phyloP scores from a whole-genome alignment of 2,888 invertebrate genomes.

The Tromatobia lineatoria region DNA sequence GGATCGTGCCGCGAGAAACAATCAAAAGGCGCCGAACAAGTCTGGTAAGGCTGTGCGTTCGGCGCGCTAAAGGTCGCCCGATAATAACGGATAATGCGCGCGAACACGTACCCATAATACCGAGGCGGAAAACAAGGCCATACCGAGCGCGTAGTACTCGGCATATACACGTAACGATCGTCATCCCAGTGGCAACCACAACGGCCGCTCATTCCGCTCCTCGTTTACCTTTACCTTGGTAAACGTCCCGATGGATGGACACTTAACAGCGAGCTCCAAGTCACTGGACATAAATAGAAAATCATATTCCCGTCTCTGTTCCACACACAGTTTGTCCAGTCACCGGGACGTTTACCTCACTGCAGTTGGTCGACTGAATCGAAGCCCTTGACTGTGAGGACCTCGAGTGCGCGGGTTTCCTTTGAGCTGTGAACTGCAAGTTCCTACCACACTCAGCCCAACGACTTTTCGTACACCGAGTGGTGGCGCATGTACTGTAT shows the following conservation, averaged over 20 bases:
- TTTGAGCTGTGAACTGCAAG: conserved; percentile 32
- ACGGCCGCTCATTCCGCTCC: too few relatives aligned
- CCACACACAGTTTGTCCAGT: too few relatives aligned
- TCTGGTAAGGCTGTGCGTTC: neutral
- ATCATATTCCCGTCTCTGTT: too few relatives aligned
- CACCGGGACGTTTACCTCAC: too few relatives aligned
- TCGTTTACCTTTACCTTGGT: too few relatives aligned
- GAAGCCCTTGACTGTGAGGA: conserved; percentile 2
- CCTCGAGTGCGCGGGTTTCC: conserved; percentile 30
- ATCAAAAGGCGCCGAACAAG: conserved; percentile 45
- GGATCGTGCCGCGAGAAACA: conserved; percentile 31
- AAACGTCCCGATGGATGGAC: too few relatives aligned
- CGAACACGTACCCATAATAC: conserved; percentile 35
- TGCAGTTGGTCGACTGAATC: conserved; percentile 2
- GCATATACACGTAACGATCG: conserved; percentile 36
- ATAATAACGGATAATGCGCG: conserved; percentile 58
- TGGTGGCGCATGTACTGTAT: neutral
- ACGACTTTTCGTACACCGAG: conserved; percentile 12
- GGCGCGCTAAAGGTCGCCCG: conserved; percentile 47
- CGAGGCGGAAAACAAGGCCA: conserved; percentile 43
- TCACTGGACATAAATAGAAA: too few relatives aligned
- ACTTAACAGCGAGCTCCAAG: too few relatives aligned
- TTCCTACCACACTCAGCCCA: neutral
- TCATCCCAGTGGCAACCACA: neutral
- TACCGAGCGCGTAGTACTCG: conserved; percentile 3